Evolutionary conservation across 2,113 vertebrate species (phyloP).

Genomic region (Elgaria multicarinata): DNA sequence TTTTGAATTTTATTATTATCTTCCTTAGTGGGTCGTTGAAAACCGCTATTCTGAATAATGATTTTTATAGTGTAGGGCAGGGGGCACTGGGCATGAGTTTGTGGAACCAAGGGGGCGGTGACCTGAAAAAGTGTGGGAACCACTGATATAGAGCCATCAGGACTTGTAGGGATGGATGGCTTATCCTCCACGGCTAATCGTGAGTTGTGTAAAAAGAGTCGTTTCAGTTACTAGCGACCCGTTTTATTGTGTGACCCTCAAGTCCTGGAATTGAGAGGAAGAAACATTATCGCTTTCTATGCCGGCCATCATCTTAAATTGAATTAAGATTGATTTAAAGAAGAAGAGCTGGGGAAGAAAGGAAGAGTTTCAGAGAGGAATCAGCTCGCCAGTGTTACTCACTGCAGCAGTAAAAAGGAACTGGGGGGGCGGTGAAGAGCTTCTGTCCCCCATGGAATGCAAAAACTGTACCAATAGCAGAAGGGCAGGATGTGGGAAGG

Average conservation of each 20-base stretch:
- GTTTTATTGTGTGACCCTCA: neutral
- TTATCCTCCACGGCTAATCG: no score
- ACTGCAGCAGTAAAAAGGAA: neutral
- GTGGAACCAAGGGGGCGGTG: no score
- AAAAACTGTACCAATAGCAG: constrained; percentile 28
- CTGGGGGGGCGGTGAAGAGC: neutral
- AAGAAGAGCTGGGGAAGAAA: rapidly evolving
- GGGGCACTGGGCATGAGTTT: no score
- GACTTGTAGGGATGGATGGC: no score
- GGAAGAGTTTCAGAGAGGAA: neutral
- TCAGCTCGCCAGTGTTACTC: neutral
- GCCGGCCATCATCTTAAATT: neutral
- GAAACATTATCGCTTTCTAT: no score
- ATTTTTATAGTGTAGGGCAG: no score
- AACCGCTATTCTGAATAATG: no score
- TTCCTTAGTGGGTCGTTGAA: no score
- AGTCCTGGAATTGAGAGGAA: neutral
- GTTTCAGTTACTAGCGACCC: no score
- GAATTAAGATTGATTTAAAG: neutral
- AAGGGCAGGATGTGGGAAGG: neutral
- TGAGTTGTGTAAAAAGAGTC: neutral
- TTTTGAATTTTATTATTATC: no score
- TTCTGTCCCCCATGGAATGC: constrained; percentile 30
- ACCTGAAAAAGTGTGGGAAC: no score
- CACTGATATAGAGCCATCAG: no score